phyloP scores from a whole-genome alignment of 2,797 vertebrate species.

The Monodelphis domestica region DNA sequence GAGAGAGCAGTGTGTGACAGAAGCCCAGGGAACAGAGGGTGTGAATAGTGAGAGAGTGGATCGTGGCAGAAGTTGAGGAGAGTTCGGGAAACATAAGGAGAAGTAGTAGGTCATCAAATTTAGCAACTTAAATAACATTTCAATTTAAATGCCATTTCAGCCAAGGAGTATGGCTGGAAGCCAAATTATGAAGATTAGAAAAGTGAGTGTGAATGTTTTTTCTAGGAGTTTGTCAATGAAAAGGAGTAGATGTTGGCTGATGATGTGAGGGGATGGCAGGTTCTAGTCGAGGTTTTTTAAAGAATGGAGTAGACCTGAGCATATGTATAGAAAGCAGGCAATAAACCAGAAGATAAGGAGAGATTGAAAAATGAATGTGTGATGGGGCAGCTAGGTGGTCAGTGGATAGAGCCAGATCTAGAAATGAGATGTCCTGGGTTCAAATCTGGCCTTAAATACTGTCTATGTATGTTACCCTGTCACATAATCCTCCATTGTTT shows the following conservation, averaged over 20 bases:
- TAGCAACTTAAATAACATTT: not conserved
- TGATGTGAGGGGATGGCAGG: not conserved
- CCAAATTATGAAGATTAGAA: not conserved
- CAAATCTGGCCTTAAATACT: too few species aligned
- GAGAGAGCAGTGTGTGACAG: not conserved
- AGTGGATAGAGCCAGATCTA: too few species aligned
- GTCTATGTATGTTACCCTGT: too few species aligned
- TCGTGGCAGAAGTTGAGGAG: too few species aligned
- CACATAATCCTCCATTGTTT: too few species aligned
- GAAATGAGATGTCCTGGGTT: too few species aligned
- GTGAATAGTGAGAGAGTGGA: too few species aligned
- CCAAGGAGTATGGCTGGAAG: not conserved
- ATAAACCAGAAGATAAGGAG: not conserved
- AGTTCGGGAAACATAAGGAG: not conserved
- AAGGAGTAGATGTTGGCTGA: not conserved
- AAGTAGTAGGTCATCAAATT: not conserved
- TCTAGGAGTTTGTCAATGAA: not conserved
- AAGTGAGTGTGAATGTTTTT: not conserved
- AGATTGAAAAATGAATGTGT: not conserved
- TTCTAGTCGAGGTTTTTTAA: not conserved
- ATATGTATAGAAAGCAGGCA: not conserved
- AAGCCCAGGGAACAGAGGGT: too few species aligned
- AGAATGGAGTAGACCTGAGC: not conserved
- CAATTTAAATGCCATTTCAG: not conserved
- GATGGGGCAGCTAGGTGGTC: too few species aligned